Percentiles rank a stretch among this genome's conserved stretches.
phyloP scores from a whole-genome alignment of 2,113 vertebrate species.

The Orthonyx spaldingii region DNA sequence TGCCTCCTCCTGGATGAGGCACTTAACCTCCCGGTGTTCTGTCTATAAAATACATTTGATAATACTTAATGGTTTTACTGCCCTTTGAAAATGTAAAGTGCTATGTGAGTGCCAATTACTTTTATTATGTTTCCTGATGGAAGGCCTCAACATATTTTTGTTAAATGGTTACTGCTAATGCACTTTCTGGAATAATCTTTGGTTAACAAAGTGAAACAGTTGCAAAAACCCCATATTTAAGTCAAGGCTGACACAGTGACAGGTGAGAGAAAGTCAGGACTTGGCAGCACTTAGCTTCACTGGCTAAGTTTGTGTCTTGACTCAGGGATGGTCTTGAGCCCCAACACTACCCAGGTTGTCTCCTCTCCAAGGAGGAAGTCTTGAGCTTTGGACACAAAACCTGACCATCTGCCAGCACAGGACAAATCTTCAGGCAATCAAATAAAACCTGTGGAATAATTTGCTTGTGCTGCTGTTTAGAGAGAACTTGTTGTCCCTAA shows the following conservation, averaged over 20 bases:
- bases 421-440: background rate
- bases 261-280: background rate
- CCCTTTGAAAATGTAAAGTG: conserved; percentile 46
- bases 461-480: background rate
- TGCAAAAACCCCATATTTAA: background rate
- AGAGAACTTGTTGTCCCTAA: background rate
- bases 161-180: conserved; percentile 50
- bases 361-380: background rate
- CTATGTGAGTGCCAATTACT: conserved; percentile 35
- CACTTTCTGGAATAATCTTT: conserved; percentile 42
- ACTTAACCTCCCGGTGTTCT: conserved; percentile 29
- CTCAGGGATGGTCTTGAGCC: background rate
- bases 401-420: background rate
- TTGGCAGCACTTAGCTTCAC: background rate
- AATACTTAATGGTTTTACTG: conserved; percentile 50
- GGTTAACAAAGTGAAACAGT: background rate
- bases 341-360: background rate
- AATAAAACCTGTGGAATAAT: background rate
- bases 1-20: background rate
- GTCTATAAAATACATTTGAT: conserved; percentile 54
- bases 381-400: background rate
- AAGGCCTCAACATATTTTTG: conserved; percentile 4
- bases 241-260: background rate
- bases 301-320: fast-evolving
- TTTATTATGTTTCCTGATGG: conserved; percentile 42